Base-by-base conservation (phyloP, 2,797 vertebrate species). In the Vultur gryphus region DNA sequence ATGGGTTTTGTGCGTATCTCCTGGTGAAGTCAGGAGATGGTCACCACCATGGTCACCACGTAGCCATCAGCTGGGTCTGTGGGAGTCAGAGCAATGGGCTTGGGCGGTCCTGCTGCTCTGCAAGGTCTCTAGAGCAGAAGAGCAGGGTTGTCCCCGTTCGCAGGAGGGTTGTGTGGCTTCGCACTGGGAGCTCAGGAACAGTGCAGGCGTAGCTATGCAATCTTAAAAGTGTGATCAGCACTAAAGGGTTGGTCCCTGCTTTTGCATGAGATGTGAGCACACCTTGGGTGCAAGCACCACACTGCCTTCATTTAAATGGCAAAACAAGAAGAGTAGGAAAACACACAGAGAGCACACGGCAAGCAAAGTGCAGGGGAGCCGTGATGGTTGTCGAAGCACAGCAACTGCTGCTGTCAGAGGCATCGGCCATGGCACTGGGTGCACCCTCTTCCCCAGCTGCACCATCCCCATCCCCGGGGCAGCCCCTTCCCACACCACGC, bases 341-440 rank as follows among this genome's bases (percentile, higher is more conserved):
- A 58, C 2, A 8, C 10, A 4, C 6, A 19, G n/a, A 31, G n/a
- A 31, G 16, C 15, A 9, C 70, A 54, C 0, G 1, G 16, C 61
- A 52, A 28, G 52, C 33, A 19, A 46, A 70, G 39, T 2, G 57
- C 24, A 35, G 57, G 25, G 37, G n/a, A 82, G 57, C 57, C 3
- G 6, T 9, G 15, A 8, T 5, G 21, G 44, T 8, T 35, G 29
- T 31, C 1, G 0, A 73, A 73, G 62, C 41, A 37, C 35, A n/a
- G 43, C 0, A 3, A 23, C 57, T 52, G 39, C 71, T 77, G 64
- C 39, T 10, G 3, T n/a, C 76, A 29, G 57, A 39, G 29, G 21
- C 77, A 31, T 51, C 1, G 1, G 37, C 46, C 23, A 13, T 1
- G 0, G 31, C 57, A 28, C 64, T 3, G 10, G 10, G 69, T 51